Base-by-base conservation (phyloP, 1,140 invertebrate genomes). In the Lepidotrigona ventralis region DNA sequence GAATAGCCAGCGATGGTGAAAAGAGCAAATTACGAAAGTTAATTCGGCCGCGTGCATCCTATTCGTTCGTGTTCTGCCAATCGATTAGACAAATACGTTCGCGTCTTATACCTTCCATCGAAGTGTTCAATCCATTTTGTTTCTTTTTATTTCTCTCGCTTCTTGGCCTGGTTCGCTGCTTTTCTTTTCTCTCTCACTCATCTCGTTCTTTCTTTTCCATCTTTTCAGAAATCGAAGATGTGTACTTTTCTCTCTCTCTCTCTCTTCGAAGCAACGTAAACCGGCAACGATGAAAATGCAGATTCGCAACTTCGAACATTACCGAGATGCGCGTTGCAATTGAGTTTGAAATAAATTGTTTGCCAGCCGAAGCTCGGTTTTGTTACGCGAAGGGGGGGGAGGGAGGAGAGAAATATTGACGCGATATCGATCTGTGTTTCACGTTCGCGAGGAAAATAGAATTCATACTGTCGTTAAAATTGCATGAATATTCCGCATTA, bases 11-110 rank as follows among this genome's bases (percentile, higher is more conserved):
- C 63, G 39, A 46, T 66, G 23, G n/a, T 56, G 79, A 63, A 85
- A 85, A 81, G 79, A 77, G 84, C 74, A 68, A 85, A 86, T 86
- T 85, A 79, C 73, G 56, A 73, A 71, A 77, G 69, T 74, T 86
- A 60, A 58, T 60, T 46, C 23, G 39, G 46, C 56, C 53, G 51
- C 46, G 26, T 72, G 51, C 71, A 54, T 73, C 71, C 71, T 54
- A 11, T 21, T 29, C 71, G 58, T 58, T 75, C 73, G 29, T 69
- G 79, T 63, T 81, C 64, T 64, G 70, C 63, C 66, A 71, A 63
- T 77, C 53, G 72, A 74, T 74, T 66, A 53, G 15, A 17, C 60
- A 66, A 77, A 77, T 29, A 33, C 58, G n/a, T 53, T 53, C 19
- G 39, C n/a, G 19, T 63, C 23, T 64, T 64, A 26, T n/a, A 63